phyloP scores from a whole-genome alignment of 1,140 invertebrate species.

The Thaumatotibia leucotreta region DNA sequence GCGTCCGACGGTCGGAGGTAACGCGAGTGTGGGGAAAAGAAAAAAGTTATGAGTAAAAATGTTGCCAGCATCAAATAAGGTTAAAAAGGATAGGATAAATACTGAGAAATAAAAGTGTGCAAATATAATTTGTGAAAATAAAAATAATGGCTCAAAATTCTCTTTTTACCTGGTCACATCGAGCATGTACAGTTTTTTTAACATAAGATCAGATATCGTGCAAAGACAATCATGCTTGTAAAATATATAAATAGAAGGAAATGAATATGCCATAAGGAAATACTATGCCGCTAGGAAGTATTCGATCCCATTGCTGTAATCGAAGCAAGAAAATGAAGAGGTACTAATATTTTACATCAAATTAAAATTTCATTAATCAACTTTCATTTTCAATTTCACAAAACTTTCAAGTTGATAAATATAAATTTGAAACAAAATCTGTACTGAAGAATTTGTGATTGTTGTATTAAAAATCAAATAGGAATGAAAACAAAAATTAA shows the following conservation, averaged over 20 bases:
- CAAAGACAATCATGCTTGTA: background rate
- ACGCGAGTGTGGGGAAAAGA: constrained; percentile 38
- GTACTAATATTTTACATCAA: too few species aligned
- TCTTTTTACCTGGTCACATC: constrained; percentile 50
- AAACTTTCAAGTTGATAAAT: too few species aligned
- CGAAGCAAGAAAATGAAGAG: too few species aligned
- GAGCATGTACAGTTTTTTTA: constrained; percentile 59
- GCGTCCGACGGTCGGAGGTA: constrained; percentile 29
- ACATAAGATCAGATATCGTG: background rate
- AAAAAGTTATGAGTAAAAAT: constrained; percentile 63
- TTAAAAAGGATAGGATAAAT: constrained; percentile 14
- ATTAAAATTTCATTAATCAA: too few species aligned
- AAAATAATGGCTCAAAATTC: constrained; percentile 24
- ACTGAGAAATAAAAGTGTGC: constrained; percentile 21
- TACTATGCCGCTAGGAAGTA: too few species aligned
- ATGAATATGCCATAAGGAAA: background rate
- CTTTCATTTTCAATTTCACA: too few species aligned
- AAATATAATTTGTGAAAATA: constrained; percentile 23
- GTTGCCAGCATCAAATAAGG: constrained; percentile 47
- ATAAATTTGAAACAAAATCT: too few species aligned
- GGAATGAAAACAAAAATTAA: too few species aligned
- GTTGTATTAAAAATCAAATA: too few species aligned
- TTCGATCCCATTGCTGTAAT: too few species aligned
- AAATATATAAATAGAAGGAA: background rate
- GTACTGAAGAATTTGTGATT: too few species aligned